phyloP scores from a whole-genome alignment of 2,888 invertebrate species.

The Amphipoea oculea region DNA sequence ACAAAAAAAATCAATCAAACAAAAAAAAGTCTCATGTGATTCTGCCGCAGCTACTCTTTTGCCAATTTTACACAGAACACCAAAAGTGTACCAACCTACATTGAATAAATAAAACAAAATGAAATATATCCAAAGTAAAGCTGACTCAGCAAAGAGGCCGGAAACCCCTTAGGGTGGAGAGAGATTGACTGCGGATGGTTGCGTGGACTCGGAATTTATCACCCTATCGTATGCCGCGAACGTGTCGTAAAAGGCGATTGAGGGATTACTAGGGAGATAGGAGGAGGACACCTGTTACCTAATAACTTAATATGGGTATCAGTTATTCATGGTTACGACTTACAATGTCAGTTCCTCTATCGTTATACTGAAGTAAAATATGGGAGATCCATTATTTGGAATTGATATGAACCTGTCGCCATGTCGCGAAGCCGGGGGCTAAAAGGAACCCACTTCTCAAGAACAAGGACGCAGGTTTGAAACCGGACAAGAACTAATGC shows the following conservation, averaged over 20 bases:
- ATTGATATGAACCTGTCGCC: slow-evolving; percentile 9
- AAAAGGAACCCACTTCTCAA: background rate
- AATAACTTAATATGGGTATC: slow-evolving; percentile 35
- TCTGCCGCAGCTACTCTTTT: background rate
- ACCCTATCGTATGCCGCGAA: slow-evolving; percentile 34
- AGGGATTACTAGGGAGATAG: slow-evolving; percentile 38
- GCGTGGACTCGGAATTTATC: slow-evolving; percentile 36
- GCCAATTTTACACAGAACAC: background rate
- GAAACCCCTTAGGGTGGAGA: slow-evolving; percentile 23
- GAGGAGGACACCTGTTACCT: slow-evolving; percentile 48
- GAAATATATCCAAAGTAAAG: slow-evolving; percentile 29
- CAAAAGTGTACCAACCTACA: background rate
- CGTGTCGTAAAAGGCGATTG: slow-evolving; percentile 39
- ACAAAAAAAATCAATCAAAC: background rate
- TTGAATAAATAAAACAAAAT: slow-evolving; percentile 9
- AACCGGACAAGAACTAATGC: background rate
- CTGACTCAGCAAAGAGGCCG: slow-evolving; percentile 35
- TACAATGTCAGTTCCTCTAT: background rate
- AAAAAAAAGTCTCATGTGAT: background rate
- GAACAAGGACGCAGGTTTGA: background rate
- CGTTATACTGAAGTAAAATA: background rate
- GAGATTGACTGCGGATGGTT: slow-evolving; percentile 25
- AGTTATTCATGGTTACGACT: slow-evolving; percentile 35
- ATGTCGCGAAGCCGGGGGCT: background rate
- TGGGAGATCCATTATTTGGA: slow-evolving; percentile 2